Conservation (phyloP, 2,797 vertebrate genomes). For the Amblyopsis hoosieri region DNA sequence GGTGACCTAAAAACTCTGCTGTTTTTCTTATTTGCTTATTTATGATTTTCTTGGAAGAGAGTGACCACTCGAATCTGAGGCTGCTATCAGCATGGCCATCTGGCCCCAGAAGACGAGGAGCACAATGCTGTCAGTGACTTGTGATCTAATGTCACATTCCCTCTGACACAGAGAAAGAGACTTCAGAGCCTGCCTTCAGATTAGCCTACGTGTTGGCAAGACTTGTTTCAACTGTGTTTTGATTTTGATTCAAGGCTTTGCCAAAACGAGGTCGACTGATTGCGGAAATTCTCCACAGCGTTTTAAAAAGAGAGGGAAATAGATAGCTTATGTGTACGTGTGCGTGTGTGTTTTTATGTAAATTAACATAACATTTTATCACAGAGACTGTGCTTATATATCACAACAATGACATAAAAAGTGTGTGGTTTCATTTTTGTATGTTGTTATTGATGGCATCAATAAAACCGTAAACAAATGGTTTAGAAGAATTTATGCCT, state of each 20-base stretch:
- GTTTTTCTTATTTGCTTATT: constrained; percentile 35
- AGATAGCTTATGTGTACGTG: background rate
- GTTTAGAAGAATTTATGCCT: too few relatives aligned
- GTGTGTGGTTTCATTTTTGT: background rate
- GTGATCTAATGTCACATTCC: constrained; percentile 61
- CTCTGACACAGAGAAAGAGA: constrained; percentile 42
- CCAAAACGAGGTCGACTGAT: constrained; percentile 54
- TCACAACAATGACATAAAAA: too few relatives aligned
- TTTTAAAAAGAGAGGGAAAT: constrained; percentile 3
- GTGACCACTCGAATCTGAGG: constrained; percentile 30
- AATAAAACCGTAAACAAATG: too few relatives aligned
- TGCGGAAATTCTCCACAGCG: constrained; percentile 46
- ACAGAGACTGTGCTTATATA: too few relatives aligned
- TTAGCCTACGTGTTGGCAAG: constrained; percentile 54
- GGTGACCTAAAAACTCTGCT: constrained; percentile 32
- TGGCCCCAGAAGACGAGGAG: constrained; percentile 26
- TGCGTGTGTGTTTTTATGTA: background rate
- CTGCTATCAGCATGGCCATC: constrained; percentile 14
- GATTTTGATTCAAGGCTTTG: constrained; percentile 60
- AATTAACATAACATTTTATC: too few relatives aligned
- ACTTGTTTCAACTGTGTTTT: constrained; percentile 46
- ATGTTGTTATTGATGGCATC: too few relatives aligned
- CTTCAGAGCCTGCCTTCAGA: constrained; percentile 65
- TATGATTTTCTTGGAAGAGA: constrained; percentile 31
- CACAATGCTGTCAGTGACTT: constrained; percentile 7